Evolutionary conservation across 37 sponge, comb jelly and placozoan genomes (phyloP).

Genomic region (Chondrilla cf. caribensis): DNA sequence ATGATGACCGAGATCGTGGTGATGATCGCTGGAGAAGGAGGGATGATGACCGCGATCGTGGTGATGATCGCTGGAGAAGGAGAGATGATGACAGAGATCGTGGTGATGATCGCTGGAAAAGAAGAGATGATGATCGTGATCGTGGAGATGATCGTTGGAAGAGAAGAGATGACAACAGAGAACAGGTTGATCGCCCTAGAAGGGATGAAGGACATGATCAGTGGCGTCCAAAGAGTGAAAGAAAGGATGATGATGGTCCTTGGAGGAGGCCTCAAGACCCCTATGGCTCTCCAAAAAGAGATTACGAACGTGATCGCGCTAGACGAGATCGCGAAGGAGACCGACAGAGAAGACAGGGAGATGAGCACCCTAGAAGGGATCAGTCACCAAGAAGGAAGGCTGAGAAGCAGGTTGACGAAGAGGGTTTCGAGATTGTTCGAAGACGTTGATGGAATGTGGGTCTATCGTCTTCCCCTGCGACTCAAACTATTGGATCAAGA

Average conservation of each 20-base stretch:
- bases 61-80: background rate
- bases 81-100: background rate
- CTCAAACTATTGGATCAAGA: no score
- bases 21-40: background rate
- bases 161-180: background rate
- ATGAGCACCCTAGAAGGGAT: background rate
- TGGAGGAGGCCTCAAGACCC: background rate
- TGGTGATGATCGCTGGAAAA: background rate
- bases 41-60: conserved; percentile 15
- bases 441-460: background rate
- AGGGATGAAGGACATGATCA: background rate
- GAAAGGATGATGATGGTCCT: background rate
- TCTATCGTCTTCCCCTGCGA: background rate
- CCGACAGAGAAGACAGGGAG: conserved; percentile 1
- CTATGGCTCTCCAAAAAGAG: background rate
- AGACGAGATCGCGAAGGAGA: conserved; percentile 9
- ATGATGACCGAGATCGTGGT: conserved; percentile 16
- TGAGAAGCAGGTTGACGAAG: conserved; percentile 41
- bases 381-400: background rate
- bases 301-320: no score
- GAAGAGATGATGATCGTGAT: background rate
- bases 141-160: background rate
- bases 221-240: background rate
- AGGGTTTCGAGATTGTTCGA: conserved; percentile 39
- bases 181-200: background rate